Evolutionary conservation across 2,888 invertebrate species (phyloP), one percentile per base, ranked within the genome.

Genomic region (Orthosia gracilis): DNA sequence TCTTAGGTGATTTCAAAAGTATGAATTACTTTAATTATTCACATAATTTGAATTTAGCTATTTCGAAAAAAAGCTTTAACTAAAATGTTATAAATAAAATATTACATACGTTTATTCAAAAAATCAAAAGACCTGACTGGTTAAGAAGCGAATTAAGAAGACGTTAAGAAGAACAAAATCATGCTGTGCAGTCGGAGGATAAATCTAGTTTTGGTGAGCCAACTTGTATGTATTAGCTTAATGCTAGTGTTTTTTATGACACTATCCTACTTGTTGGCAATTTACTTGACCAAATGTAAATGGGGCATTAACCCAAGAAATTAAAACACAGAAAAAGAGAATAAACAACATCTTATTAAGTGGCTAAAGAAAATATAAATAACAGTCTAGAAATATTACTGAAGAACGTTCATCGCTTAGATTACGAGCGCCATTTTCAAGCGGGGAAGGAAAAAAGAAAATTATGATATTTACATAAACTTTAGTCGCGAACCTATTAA

Each of bases 381-480:
- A 59, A 59, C n/a, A 52, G 45, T 52, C 58, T 67, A 59, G 62
- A 58, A 67, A 67, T 69, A 77, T 71, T 18, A 26, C 58, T 63
- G 21, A 31, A 40, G 64, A 45, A 45, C 58, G 50, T 67, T 70
- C 23, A 59, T 63, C 50, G 45, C 66, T 63, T 70, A 59, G 26
- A 58, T 66, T 79, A 66, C n/a, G 65, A 50, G 49, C 52, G 15
- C 49, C 69, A 61, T 82, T 58, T 77, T 69, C 55, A 76, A 18
- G 23, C 49, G 17, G 47, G 47, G 11, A 59, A 76, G 9, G 40
- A 50, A 67, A 82, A 69, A n/a, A 54, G 12, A 7, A 40, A 58
- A 54, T 9, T 21, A 55, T 7, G 58, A 76, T 67, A 82, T 70
- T 82, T 63, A 45, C 78, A 76, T 76, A 82, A 79, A 82, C 82